Evolutionary conservation across 2,888 invertebrate genomes (phyloP), one percentile per base, ranked within the genome.

Genomic region (Ditylenchus weischeri): DNA sequence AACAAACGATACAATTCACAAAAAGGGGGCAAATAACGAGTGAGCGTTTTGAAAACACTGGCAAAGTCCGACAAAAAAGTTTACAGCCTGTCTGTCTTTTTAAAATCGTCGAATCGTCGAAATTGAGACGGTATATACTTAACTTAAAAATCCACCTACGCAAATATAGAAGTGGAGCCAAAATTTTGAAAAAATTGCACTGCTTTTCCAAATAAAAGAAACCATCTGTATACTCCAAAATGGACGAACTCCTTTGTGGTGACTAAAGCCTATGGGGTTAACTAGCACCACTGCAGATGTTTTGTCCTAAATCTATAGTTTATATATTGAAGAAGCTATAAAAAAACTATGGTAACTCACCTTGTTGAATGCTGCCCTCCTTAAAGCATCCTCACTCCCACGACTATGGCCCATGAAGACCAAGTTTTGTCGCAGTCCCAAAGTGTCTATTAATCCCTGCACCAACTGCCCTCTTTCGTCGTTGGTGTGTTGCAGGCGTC

Each of bases 361-460:
- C 5, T 29, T 50, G 60, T 75, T 71, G 29, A 62, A 49, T 4
- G 68, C 77, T 13, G 71, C 77, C 64, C 76, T 65, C 50, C 73
- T 66, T 18, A 75, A 54, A 13, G 75, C 74, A 60, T 75, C 69
- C 57, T 77, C 75, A 15, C 58, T 54, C 2, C 75, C 75, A 23
- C 75, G 65, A 48, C 65, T 65, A 61, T 75, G 75, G 10, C 75
- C 75, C n/a, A 74, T 36, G 50, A 75, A 75, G 13, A 75, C 51
- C 6, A 75, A 38, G 7, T 74, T 66, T 47, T 60, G 38, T n/a
- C 54, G 29, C 54, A 65, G 64, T 36, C 48, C 62, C 19, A 77
- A 54, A 13, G 23, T 62, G 18, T 69, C 72, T 36, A 76, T 48
- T 6, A 74, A 57, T 15, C 57, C 36, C 35, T 73, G 69, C 21